Conservation (phyloP, 1,140 invertebrate species). For the Aphidius gifuensis region DNA sequence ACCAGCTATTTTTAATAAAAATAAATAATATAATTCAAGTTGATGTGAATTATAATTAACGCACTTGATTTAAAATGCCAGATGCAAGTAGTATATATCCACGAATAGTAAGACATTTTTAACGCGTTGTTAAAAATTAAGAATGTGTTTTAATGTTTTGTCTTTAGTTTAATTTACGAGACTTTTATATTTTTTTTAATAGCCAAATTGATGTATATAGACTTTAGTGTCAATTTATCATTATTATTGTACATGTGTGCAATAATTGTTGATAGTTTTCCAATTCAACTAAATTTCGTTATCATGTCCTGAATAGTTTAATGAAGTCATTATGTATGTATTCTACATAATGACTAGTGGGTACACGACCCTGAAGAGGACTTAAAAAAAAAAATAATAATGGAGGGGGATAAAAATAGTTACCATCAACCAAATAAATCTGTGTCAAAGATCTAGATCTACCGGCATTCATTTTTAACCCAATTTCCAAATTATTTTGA, state of each 20-base stretch:
- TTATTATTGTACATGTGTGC: background rate
- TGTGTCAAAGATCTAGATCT: constrained; percentile 21
- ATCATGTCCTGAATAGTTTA: constrained; percentile 14
- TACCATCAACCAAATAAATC: background rate
- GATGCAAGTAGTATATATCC: too few species aligned
- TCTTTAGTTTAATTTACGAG: background rate
- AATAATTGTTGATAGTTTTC: background rate
- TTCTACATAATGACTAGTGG: constrained; percentile 14
- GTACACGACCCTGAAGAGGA: constrained; percentile 14
- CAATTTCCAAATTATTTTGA: too few species aligned
- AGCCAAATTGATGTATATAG: too few species aligned
- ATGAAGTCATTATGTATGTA: background rate
- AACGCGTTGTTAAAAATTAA: too few species aligned
- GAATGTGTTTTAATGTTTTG: background rate
- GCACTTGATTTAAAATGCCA: too few species aligned
- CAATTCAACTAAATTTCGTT: constrained; percentile 15
- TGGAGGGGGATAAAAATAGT: too few species aligned
- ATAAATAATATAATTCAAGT: too few species aligned
- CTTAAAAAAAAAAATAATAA: background rate
- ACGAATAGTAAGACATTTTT: background rate
- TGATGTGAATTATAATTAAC: too few species aligned
- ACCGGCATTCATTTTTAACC: constrained; percentile 4
- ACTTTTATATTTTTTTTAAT: background rate
- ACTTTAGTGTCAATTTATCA: too few species aligned
- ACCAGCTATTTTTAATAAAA: too few species aligned